Evolutionary conservation across 1,140 invertebrate species (phyloP).

Genomic region (Marisa cornuarietis): DNA sequence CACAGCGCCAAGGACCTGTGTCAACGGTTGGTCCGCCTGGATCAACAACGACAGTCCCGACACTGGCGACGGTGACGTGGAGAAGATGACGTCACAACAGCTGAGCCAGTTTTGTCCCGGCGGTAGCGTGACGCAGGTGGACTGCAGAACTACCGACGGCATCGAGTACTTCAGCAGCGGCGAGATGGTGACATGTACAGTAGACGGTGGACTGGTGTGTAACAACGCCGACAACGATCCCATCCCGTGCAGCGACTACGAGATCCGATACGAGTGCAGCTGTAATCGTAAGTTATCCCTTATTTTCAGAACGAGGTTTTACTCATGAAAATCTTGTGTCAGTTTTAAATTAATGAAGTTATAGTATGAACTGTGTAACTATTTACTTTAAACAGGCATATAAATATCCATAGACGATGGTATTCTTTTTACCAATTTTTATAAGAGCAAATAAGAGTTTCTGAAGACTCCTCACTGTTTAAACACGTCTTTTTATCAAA

Average conservation of each 20-base stretch:
- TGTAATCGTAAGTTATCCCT: slow-evolving; percentile 50
- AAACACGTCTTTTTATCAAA: too few relatives aligned
- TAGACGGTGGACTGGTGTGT: slow-evolving; percentile 45
- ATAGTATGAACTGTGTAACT: background rate
- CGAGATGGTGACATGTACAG: slow-evolving; percentile 44
- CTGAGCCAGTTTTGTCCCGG: slow-evolving; percentile 40
- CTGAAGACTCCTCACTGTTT: too few relatives aligned
- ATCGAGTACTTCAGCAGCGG: slow-evolving; percentile 43
- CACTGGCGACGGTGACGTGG: slow-evolving; percentile 35
- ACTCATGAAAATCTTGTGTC: background rate
- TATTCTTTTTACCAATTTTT: too few relatives aligned
- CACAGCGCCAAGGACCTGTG: background rate
- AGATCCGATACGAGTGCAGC: slow-evolving; percentile 64
- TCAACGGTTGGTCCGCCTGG: slow-evolving; percentile 40
- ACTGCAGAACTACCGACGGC: slow-evolving; percentile 40
- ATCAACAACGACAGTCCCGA: slow-evolving; percentile 38
- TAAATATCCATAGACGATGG: too few relatives aligned
- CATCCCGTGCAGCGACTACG: slow-evolving; percentile 62
- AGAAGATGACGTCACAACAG: slow-evolving; percentile 37
- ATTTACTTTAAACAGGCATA: background rate
- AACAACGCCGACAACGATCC: slow-evolving; percentile 44
- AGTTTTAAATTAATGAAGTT: background rate
- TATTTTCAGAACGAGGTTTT: background rate
- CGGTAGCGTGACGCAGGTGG: slow-evolving; percentile 45
- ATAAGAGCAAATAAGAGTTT: too few relatives aligned